Percentiles rank a stretch among this genome's conserved stretches.
phyloP scores from a whole-genome alignment of 2,888 invertebrate species.

The Pilophorus perplexus region DNA sequence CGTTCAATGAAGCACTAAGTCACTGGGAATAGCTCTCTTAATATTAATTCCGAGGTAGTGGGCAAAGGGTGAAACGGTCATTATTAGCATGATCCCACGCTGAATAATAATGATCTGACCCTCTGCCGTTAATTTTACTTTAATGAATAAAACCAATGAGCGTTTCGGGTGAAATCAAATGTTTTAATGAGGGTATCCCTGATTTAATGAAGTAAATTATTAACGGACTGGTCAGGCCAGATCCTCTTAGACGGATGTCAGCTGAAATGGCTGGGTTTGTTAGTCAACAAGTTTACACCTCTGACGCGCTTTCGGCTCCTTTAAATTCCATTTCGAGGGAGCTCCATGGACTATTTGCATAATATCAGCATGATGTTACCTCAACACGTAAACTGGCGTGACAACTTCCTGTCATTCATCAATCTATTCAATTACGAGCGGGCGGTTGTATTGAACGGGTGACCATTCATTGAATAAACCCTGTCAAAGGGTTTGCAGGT shows the following conservation, averaged over 20 bases:
- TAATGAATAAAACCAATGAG: conserved; percentile 4
- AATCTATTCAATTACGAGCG: too few species aligned
- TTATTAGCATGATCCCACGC: conserved; percentile 8
- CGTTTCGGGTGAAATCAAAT: background rate
- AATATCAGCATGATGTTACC: background rate
- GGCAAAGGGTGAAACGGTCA: conserved; percentile 3
- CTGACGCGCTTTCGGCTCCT: conserved; percentile 2
- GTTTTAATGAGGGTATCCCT: conserved; percentile 15
- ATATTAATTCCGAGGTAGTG: conserved; percentile 12
- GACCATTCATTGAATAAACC: too few species aligned
- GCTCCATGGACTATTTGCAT: conserved; percentile 10
- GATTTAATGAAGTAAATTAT: conserved; percentile 19
- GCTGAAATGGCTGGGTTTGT: background rate
- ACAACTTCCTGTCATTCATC: too few species aligned
- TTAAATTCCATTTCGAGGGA: conserved; percentile 12
- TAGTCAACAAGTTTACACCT: conserved; percentile 1
- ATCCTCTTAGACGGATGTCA: background rate
- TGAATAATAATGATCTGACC: conserved; percentile 7
- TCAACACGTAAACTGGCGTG: too few species aligned
- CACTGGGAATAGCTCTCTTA: background rate
- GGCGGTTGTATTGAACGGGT: too few species aligned
- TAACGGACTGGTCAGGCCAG: background rate
- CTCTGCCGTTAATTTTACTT: conserved; percentile 14
- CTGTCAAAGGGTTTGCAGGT: too few species aligned
- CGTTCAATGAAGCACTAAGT: background rate